Evolutionary conservation across 1,140 invertebrate species (phyloP), one percentile per base, ranked within the genome.

Genomic region (Drosophila mauritiana): DNA sequence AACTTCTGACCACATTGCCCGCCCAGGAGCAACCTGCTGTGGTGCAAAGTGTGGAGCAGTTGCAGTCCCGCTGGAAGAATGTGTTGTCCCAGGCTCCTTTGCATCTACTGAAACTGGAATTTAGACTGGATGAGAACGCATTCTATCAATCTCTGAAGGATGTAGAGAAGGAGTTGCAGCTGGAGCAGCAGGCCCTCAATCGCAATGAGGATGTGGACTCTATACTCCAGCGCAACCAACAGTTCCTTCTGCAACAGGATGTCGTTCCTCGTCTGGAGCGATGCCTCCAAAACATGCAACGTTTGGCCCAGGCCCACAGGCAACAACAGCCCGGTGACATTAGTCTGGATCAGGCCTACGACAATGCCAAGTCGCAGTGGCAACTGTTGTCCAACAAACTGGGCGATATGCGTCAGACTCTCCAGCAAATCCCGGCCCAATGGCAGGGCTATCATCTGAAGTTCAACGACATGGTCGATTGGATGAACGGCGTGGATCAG

Each of bases 401-500:
- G 15, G 96, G 97, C 75, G 93, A 94, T 62, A 94, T 98, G 61
- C 94, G 95, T 46, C 93, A 95, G 61, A 96, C 97, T 65, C 92
- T 98, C 36, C 96, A 97, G 78, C 95, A 97, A 91, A 96, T 98
- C 69, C 97, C 97, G 4, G 96, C 97, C 56, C 96, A 98, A 90
- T 98, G 97, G 98, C 95, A 96, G 58, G 94, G 95, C 8, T 98
- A 98, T 80, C 95, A 95, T 92, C 92, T 95, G 46, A 97, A 96
- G 94, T 97, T 97, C 86, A 93, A 94, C 27, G 96, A 96, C 58
- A 97, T 98, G 94, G 95, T 95, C n/a, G 92, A 93, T 42, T 99
- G 98, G 97, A 98, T 98, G 97, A 95, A 97, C 85, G 94, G 95
- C 48, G 96, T 99, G 0, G 97, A 98, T 86, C 94, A 94, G 55